Conservation (phyloP, 2,888 invertebrate genomes). For the Philereme transversata region DNA sequence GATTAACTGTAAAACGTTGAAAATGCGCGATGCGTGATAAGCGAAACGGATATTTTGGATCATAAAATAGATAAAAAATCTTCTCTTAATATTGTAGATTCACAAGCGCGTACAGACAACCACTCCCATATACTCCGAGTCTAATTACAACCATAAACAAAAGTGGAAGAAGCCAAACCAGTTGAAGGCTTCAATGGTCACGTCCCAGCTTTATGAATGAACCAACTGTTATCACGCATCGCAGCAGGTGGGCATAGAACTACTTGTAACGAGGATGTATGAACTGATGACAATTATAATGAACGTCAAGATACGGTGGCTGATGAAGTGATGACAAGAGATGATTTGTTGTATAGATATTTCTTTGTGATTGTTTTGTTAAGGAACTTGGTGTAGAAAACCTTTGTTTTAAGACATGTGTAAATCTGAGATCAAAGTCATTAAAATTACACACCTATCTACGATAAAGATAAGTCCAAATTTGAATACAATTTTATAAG, state of each 20-base stretch:
- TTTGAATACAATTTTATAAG: no score
- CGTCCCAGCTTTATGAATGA: constrained; percentile 51
- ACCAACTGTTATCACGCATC: constrained; percentile 45
- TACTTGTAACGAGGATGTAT: constrained; percentile 35
- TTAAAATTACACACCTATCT: no score
- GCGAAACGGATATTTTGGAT: no score
- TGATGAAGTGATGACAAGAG: constrained; percentile 10
- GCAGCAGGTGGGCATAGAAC: constrained; percentile 45
- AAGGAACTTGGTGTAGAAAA: not conserved
- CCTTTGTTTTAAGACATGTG: not conserved
- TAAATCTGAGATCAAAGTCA: no score
- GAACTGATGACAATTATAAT: constrained; percentile 30
- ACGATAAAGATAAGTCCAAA: no score
- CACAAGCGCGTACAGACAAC: constrained; percentile 6
- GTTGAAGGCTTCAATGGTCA: constrained; percentile 38
- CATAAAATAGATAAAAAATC: no score
- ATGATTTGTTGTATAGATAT: constrained; percentile 5
- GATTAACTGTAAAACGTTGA: no score
- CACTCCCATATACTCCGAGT: constrained; percentile 20
- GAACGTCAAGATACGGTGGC: constrained; percentile 17
- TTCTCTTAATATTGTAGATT: not conserved
- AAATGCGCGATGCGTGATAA: no score
- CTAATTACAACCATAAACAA: constrained; percentile 33
- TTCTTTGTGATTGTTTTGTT: not conserved
- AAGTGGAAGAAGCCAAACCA: constrained; percentile 35